phyloP scores from a whole-genome alignment of 1,140 invertebrate genomes.

The Bombus vancouverensis region DNA sequence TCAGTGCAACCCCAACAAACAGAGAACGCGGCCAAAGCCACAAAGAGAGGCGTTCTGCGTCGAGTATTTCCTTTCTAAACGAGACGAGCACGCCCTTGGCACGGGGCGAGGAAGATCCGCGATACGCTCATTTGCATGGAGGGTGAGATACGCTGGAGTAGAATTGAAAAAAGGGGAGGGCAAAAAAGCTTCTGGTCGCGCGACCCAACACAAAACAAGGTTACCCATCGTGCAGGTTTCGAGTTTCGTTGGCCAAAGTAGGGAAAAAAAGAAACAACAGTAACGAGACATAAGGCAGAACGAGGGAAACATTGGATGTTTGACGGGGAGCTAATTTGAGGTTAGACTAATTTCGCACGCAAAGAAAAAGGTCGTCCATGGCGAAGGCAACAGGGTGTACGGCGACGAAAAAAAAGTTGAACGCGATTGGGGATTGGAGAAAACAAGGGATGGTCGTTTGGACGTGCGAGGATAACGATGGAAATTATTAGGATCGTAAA shows the following conservation, averaged over 20 bases:
- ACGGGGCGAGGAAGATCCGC: conserved; percentile 58
- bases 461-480: neutral
- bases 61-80: conserved; percentile 18
- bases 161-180: neutral
- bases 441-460: conserved; percentile 24
- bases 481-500: neutral
- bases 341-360: conserved; percentile 76
- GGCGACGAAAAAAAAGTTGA: neutral
- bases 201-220: conserved; percentile 62
- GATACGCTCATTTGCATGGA: conserved; percentile 73
- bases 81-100: conserved; percentile 10
- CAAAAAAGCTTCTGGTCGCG: conserved; percentile 2
- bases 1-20: neutral
- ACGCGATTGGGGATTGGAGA: conserved; percentile 23
- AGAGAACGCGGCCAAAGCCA: neutral
- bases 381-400: neutral
- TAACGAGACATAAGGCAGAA: neutral
- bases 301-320: conserved; percentile 6
- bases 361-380: conserved; percentile 62
- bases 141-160: conserved; percentile 55
- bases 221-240: conserved; percentile 57
- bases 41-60: conserved; percentile 11
- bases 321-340: conserved; percentile 73
- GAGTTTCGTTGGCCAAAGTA: conserved; percentile 53
- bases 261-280: neutral